Conservation (phyloP, 1,140 invertebrate genomes). For the Plutomurus gul region DNA sequence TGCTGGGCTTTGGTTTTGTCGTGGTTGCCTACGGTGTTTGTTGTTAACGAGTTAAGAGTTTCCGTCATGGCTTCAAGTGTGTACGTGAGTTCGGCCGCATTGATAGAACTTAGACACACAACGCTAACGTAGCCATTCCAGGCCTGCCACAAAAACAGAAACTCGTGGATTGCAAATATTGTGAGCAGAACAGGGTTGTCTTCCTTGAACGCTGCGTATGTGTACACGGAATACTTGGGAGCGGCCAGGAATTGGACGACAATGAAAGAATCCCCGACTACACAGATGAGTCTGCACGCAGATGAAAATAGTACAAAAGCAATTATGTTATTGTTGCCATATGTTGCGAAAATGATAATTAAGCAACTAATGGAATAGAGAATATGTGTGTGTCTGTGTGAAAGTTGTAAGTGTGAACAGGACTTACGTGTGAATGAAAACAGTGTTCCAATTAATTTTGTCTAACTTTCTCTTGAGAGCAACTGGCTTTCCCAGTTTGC, state of each 20-base stretch:
- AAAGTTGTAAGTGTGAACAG: background rate
- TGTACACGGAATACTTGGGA: background rate
- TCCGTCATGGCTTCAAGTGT: background rate
- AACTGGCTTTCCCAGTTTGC: background rate
- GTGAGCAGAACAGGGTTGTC: background rate
- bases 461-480: background rate
- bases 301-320: too few relatives aligned
- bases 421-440: background rate
- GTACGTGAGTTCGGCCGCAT: background rate
- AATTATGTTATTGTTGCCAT: too few relatives aligned
- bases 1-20: background rate
- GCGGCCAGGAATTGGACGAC: background rate
- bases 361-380: background rate
- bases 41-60: background rate
- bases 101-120: background rate
- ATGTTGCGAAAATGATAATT: too few relatives aligned
- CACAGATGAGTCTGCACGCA: background rate
- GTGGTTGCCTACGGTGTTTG: background rate
- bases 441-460: background rate
- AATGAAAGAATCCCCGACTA: background rate
- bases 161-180: background rate
- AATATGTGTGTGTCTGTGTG: background rate
- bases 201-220: background rate
- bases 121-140: constrained; percentile 11
- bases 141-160: background rate